Evolutionary conservation across 2,113 vertebrate species (phyloP).

Genomic region (Xyrauchen texanus): DNA sequence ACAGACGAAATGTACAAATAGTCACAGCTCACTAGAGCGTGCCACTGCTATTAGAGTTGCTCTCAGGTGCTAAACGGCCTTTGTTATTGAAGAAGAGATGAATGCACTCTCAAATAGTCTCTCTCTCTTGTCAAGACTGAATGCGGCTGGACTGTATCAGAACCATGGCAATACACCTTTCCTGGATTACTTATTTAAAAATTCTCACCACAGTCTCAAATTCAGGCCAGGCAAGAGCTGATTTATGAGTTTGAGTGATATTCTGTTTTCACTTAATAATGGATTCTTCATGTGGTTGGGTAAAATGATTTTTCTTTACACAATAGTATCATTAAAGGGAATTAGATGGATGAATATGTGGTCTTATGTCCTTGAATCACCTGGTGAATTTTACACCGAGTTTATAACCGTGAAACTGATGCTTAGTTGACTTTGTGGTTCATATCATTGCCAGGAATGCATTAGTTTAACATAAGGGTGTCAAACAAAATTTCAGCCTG

Average conservation of each 20-base stretch:
- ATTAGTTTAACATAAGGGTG: too few relatives aligned
- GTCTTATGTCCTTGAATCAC: slow-evolving; percentile 26
- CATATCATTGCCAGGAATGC: not conserved
- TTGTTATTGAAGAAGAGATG: slow-evolving; percentile 25
- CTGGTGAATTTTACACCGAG: too few relatives aligned
- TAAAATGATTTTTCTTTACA: slow-evolving; percentile 1
- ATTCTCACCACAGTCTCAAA: slow-evolving; percentile 6
- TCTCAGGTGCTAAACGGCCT: slow-evolving; percentile 47
- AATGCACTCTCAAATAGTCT: not conserved
- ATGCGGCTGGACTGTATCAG: not conserved
- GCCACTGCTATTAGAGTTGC: slow-evolving; percentile 41
- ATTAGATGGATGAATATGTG: slow-evolving; percentile 7
- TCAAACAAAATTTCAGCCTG: too few relatives aligned
- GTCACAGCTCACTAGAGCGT: slow-evolving; percentile 38
- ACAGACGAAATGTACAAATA: slow-evolving; percentile 41
- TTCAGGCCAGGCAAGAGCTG: slow-evolving; percentile 1
- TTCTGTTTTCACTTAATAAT: slow-evolving; percentile 28
- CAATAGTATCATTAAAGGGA: slow-evolving; percentile 4
- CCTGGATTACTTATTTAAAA: slow-evolving; percentile 1
- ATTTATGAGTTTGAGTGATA: slow-evolving; percentile 7
- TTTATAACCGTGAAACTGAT: not conserved
- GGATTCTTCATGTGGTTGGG: slow-evolving; percentile 5
- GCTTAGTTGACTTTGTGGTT: slow-evolving; percentile 14
- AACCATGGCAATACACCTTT: not conserved
- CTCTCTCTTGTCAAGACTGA: not conserved